Base-by-base conservation (phyloP, 2,888 invertebrate species). In the Tachina lurida region DNA sequence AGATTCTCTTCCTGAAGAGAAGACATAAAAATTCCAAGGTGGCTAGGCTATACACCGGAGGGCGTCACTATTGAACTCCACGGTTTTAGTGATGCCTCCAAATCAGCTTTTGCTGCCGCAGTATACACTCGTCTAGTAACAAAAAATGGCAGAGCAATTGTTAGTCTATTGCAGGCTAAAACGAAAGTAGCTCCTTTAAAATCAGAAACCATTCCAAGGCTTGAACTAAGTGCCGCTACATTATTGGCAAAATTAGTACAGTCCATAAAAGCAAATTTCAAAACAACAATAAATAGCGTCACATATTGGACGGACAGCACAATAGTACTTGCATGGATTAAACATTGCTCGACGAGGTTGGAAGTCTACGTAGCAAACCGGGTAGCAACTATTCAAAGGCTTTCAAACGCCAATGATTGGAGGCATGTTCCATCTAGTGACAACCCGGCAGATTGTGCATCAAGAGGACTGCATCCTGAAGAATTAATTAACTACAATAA, bases 111-210 rank as follows among this genome's bases (percentile, higher is more conserved):
- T 22, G 56, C 56, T 9, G n/a, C 52, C 7, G 52, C 10, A 2
- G 56, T 22, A 56, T 56, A 56, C 12, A 4, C 56, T 19, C 60
- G 60, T n/a, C 13, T 60, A 10, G 39, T 60, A 39, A 60, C 39
- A 13, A n/a, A 15, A 22, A 63, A 65, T 19, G 58, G 67, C 15
- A 19, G 60, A 10, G 58, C 68, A 39, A 49, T 68, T 22, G 58
- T 56, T 2, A 65, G 65, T 45, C 15, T 76, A 43, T 15, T 67
- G 15, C 76, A 77, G 39, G 56, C 76, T 19, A 70, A 60, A 52
- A 77, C 52, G 2, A 77, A 77, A 17, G 60, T 77, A n/a, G 52
- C n/a, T 10, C 60, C 49, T 19, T 68, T 62, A 52, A 68, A 77
- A 41, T 60, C 39, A 22, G 60, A 31, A 77, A 70, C 49, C 19